These are phyloP conservation scores for Hippocampus zosterae DNA, from an alignment of 2,113 vertebrate genomes.

Conservation along the genomic window DNA sequence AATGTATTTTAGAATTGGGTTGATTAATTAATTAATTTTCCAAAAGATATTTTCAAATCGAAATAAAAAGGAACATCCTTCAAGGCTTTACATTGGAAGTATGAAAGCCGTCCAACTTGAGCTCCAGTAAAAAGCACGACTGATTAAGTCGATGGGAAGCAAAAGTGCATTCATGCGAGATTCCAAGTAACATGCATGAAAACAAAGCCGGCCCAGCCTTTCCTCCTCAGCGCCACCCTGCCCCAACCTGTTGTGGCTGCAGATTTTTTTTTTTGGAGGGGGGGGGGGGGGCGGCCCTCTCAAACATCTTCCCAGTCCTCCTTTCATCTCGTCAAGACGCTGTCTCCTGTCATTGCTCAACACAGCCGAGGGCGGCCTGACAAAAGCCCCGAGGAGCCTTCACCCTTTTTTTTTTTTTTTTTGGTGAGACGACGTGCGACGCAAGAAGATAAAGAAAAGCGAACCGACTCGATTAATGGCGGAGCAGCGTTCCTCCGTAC, in stretches of 20 bases:
- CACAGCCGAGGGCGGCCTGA: conserved; percentile 52
- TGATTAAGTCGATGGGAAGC: conserved; percentile 31
- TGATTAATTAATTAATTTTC: no score
- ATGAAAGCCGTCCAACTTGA: conserved; percentile 33
- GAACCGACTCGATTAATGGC: conserved; percentile 57
- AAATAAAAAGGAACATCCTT: not conserved
- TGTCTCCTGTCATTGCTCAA: conserved; percentile 63
- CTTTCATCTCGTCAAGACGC: conserved; percentile 67
- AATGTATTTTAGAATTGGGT: no score
- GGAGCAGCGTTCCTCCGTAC: conserved; percentile 69
- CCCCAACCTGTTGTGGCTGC: conserved; percentile 60
- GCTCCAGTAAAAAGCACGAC: not conserved
- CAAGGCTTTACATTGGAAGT: conserved; percentile 31
- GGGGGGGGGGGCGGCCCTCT: conserved; percentile 25
- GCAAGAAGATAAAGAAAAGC: conserved; percentile 53
- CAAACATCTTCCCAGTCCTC: conserved; percentile 44
- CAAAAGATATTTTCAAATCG: not conserved
- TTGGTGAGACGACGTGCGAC: conserved; percentile 38
- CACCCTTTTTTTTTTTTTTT: no score
- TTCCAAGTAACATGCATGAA: conserved; percentile 51
- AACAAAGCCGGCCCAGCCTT: conserved; percentile 52
- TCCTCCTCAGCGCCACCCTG: conserved; percentile 60
- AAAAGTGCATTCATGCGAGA: conserved; percentile 59
- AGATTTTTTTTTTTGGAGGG: conserved; percentile 29
- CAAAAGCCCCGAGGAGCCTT: conserved; percentile 52